Percentiles rank a stretch among this genome's conserved stretches.
phyloP scores from a whole-genome alignment of 2,888 invertebrate species.

The Drosophila seclusa region DNA sequence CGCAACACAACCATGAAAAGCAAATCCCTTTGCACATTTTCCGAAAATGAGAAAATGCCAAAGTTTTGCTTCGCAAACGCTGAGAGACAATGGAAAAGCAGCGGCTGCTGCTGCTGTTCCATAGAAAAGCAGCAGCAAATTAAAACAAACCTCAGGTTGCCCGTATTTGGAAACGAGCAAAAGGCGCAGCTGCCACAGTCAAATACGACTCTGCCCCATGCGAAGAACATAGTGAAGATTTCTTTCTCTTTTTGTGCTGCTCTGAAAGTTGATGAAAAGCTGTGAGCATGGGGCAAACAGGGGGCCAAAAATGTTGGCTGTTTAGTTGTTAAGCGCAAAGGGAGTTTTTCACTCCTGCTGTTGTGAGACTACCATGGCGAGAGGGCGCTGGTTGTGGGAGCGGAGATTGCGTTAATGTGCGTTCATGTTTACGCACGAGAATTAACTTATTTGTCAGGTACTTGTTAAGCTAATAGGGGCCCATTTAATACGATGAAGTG shows the following conservation, averaged over 20 bases:
- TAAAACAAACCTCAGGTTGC: slow-evolving; percentile 81
- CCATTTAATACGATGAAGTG: slow-evolving; percentile 74
- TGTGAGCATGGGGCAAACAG: slow-evolving; percentile 17
- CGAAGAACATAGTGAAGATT: not conserved
- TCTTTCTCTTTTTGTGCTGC: slow-evolving; percentile 27
- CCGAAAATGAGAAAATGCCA: slow-evolving; percentile 81
- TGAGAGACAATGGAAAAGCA: slow-evolving; percentile 57
- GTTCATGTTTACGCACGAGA: slow-evolving; percentile 74
- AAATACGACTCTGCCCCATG: slow-evolving; percentile 13
- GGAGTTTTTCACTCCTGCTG: slow-evolving; percentile 17
- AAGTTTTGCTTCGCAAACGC: slow-evolving; percentile 67
- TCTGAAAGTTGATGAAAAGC: slow-evolving; percentile 71
- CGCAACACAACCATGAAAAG: slow-evolving; percentile 73
- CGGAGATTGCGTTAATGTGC: slow-evolving; percentile 66
- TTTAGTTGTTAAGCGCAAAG: slow-evolving; percentile 38
- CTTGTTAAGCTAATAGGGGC: slow-evolving; percentile 80
- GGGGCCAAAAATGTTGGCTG: slow-evolving; percentile 17
- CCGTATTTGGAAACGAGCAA: slow-evolving; percentile 79
- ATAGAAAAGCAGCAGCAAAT: slow-evolving; percentile 75
- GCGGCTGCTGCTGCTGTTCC: slow-evolving; percentile 28
- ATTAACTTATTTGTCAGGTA: slow-evolving; percentile 82
- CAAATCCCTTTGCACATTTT: slow-evolving; percentile 81
- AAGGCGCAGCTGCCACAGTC: slow-evolving; percentile 36
- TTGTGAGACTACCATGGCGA: slow-evolving; percentile 11
- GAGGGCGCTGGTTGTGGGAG: slow-evolving; percentile 6